Percentiles rank a stretch among this genome's conserved stretches.
Conservation (phyloP, 2,113 vertebrate genomes). For the Nesogale talazaci region DNA sequence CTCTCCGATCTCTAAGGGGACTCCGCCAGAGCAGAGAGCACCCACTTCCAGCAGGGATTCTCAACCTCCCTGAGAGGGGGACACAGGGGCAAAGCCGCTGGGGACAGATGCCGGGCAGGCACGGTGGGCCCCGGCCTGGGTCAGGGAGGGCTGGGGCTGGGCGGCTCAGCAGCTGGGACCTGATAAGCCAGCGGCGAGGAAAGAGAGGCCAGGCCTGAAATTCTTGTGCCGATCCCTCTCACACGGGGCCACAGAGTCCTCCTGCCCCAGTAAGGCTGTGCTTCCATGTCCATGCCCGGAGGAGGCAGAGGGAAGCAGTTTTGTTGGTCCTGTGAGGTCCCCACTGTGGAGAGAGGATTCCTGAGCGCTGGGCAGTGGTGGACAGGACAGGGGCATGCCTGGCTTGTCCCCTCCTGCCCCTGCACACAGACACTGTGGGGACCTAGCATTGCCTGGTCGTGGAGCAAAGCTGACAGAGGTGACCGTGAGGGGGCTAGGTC, state of each 20-base stretch:
- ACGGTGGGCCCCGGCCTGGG: neutral
- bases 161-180: neutral
- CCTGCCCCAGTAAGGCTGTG: neutral
- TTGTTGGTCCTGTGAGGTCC: neutral
- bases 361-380: neutral
- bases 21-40: neutral
- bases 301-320: neutral
- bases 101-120: neutral
- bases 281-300: no score
- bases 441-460: neutral
- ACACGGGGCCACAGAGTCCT: neutral
- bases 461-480: accelerated
- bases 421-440: accelerated
- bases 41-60: neutral
- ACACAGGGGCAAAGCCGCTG: neutral
- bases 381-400: accelerated
- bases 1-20: neutral
- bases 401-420: neutral
- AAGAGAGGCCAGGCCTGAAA: neutral
- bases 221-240: neutral
- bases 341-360: neutral
- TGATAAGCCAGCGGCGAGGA: neutral
- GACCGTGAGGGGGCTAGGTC: neutral
- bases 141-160: neutral
- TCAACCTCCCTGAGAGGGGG: neutral